Base-by-base conservation (phyloP, 2,888 invertebrate genomes). In the Trypoxylon attenuatum region DNA sequence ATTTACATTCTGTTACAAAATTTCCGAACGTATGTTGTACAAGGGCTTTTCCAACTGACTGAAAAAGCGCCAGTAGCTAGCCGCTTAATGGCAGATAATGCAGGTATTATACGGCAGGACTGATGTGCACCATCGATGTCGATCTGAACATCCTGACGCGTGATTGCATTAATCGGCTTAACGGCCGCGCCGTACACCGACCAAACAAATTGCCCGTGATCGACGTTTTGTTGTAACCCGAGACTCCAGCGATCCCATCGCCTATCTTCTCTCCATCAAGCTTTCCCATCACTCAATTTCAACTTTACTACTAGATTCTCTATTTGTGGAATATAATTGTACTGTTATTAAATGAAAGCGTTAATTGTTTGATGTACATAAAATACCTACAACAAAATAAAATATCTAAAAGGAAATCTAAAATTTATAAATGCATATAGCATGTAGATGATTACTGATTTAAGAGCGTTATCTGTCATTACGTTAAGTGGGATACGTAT, bases 131-230 rank as follows among this genome's bases (percentile, higher is more conserved):
- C 58, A 70, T 76, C 71, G 74, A 78, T 76, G 70, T 59, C 71
- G 63, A 73, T 71, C 57, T 54, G 67, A 61, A 53, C 69, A 46
- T 62, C 71, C 42, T 65, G 29, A 73, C 65, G 66, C 62, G 72
- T 76, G 73, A 79, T 76, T 80, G 72, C 72, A 70, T 78, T 80
- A 78, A 78, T 79, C 76, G 74, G 74, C 73, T 79, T 75, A 79
- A 79, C 70, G 68, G 60, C 58, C 63, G 60, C 73, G 62, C 49
- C 27, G 58, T 62, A 68, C 49, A 59, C 52, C 53, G 39, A 50
- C 56, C 69, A 77, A 80, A 74, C 76, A 80, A 79, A 80, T 77
- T 78, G 70, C 47, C 66, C 68, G 63, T 69, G 73, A 76, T 71
- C 72, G 72, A 77, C 69, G 64, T 60, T 73, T 64, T 62, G 41